Evolutionary conservation across 2,888 invertebrate species (phyloP).

Genomic region (Artemia sp.): DNA sequence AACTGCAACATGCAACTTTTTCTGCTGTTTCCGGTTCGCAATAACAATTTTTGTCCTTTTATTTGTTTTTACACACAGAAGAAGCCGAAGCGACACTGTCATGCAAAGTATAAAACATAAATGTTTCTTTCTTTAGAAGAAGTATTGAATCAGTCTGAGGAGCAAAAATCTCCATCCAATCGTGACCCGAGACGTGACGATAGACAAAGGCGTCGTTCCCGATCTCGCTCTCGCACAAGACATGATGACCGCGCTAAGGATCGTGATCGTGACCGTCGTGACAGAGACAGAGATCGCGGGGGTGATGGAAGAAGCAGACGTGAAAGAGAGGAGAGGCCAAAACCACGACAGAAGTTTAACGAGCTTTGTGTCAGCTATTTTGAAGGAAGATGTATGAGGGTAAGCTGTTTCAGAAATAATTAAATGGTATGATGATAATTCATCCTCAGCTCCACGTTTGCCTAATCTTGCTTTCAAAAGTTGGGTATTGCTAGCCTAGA

Average conservation of each 20-base stretch:
- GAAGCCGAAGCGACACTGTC: too few species aligned
- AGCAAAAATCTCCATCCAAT: background rate
- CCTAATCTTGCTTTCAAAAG: constrained; percentile 27
- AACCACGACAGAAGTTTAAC: constrained; percentile 38
- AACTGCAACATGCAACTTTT: too few species aligned
- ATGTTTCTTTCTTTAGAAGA: too few species aligned
- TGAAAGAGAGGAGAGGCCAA: constrained; percentile 26
- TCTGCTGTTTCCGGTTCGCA: too few species aligned
- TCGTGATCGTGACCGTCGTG: constrained; percentile 21
- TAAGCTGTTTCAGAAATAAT: background rate
- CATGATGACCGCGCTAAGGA: constrained; percentile 12
- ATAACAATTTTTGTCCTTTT: too few species aligned
- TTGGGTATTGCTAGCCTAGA: constrained; percentile 25
- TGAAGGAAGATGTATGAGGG: constrained; percentile 1
- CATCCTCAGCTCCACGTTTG: too few species aligned
- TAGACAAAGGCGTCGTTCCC: constrained; percentile 22
- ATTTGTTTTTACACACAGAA: too few species aligned
- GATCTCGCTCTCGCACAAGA: constrained; percentile 23
- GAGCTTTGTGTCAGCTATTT: constrained; percentile 27
- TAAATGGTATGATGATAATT: too few species aligned
- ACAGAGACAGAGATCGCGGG: constrained; percentile 15
- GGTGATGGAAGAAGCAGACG: background rate
- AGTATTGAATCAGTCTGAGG: too few species aligned
- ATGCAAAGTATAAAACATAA: too few species aligned
- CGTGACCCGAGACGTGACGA: constrained; percentile 18